A percentile compares a stretch with the other conserved stretches of the same genome.
phyloP scores from a whole-genome alignment of 2,113 vertebrate species.

The Percopsis transmontana region DNA sequence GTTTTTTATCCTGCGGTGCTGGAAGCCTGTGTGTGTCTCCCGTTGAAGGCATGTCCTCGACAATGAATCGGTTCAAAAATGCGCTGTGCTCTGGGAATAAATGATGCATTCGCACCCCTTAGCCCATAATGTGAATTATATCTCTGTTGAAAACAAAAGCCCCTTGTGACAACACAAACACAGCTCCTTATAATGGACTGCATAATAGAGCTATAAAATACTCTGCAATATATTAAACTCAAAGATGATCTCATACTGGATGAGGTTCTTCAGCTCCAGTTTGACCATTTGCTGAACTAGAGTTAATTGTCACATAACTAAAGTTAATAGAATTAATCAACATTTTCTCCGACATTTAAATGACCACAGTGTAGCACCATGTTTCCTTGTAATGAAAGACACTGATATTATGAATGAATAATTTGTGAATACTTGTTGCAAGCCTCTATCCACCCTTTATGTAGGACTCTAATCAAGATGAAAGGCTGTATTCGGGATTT shows the following conservation, averaged over 20 bases:
- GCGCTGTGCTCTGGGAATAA: conserved; percentile 40
- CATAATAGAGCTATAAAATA: neutral
- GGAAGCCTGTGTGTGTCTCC: conserved; percentile 32
- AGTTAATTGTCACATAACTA: too few species aligned
- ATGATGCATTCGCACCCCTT: conserved; percentile 20
- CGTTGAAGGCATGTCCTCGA: conserved; percentile 42
- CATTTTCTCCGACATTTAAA: conserved; percentile 24
- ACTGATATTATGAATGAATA: conserved; percentile 39
- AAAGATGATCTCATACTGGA: conserved; percentile 22
- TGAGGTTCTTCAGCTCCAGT: conserved; percentile 11
- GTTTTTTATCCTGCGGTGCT: conserved; percentile 41
- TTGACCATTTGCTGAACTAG: neutral
- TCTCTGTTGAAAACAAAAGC: conserved; percentile 6
- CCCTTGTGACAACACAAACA: conserved; percentile 9
- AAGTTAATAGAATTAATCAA: conserved; percentile 46
- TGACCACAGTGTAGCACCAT: conserved; percentile 19
- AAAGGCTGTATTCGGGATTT: conserved; percentile 44
- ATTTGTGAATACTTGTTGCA: conserved; percentile 26
- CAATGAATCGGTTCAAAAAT: conserved; percentile 41
- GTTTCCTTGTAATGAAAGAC: conserved; percentile 42
- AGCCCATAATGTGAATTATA: conserved; percentile 30
- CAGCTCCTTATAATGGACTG: conserved; percentile 15
- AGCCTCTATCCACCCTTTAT: conserved; percentile 39
- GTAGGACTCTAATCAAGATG: conserved; percentile 47
- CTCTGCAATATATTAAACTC: conserved; percentile 11